phyloP scores from a whole-genome alignment of 2,113 vertebrate genomes.

The Coracopsis vasa region DNA sequence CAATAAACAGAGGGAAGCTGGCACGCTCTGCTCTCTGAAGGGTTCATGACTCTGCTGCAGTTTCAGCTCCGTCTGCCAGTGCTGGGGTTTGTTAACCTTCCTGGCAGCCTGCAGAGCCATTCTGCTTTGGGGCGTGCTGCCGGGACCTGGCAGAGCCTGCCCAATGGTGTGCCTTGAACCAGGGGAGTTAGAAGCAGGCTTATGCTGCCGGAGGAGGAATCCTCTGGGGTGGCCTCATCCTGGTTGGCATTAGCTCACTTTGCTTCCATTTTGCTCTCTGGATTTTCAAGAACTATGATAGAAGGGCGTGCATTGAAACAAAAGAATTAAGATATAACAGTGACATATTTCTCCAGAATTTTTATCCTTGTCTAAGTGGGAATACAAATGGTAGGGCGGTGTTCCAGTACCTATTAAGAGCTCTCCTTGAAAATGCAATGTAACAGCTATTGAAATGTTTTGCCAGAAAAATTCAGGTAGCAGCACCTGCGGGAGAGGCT shows the following conservation, averaged over 20 bases:
- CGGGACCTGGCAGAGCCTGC: not conserved
- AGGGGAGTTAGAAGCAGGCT: not conserved
- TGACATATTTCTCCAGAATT: not conserved
- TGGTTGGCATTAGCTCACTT: not conserved
- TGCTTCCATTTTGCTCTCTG: not conserved
- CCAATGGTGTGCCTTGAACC: accelerated
- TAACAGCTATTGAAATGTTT: not conserved
- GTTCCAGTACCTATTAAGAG: not conserved
- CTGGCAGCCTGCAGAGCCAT: not conserved
- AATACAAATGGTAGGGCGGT: not conserved
- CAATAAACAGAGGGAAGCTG: not conserved
- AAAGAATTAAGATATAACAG: not conserved
- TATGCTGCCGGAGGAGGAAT: not conserved
- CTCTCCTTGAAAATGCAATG: not conserved
- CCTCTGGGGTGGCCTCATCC: not conserved
- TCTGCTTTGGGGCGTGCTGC: not conserved
- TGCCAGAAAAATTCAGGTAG: not conserved
- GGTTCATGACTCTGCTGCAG: not conserved
- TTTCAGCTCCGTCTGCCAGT: not conserved
- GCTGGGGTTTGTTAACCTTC: not conserved
- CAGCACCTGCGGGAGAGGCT: not conserved
- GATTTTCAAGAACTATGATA: not conserved
- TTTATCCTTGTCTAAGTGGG: not conserved
- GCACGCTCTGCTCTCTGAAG: not conserved
- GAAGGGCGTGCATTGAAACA: not conserved